Base-by-base conservation (phyloP, 2,888 invertebrate genomes). In the Hydrotaea diabolus region DNA sequence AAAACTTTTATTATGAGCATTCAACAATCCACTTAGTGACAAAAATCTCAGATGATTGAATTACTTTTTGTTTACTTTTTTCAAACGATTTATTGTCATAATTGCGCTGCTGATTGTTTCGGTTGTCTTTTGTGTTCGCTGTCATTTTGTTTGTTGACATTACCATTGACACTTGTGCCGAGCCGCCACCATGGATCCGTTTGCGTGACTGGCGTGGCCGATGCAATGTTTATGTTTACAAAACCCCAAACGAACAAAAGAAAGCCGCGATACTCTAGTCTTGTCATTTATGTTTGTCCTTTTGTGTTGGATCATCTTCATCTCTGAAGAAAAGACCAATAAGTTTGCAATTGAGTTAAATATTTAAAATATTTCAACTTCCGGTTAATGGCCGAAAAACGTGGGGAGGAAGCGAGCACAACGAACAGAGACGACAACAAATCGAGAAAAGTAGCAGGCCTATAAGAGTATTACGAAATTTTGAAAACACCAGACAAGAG, bases 81-180 rank as follows among this genome's bases (percentile, higher is more conserved):
- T 53, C 5, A 17, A 3, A 36, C 31, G 31, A 36, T 36, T 59
- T 66, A 66, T 66, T 66, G 66, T 66, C 66, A 39, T 66, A 66
- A 55, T 82, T 69, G 55, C 23, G 73, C 64, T 39, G 39, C 74
- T 57, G 74, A 31, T 75, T 77, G 49, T 31, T 31, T 31, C 31
- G 31, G 31, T 7, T 66, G 15, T 49, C 15, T 2, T 39, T 43
- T 21, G 1, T 69, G 21, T 53, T 31, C 59, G 11, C 49, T 71
- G 71, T 77, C 69, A 74, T 26, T 62, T 80, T 80, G 62, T 76
- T 46, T 76, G 72, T 79, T 76, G 66, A 79, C 72, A 74, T 73
- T 73, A 74, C 55, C 39, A 77, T 69, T 43, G 39, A 77, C 74
- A 74, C 74, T 74, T 59, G 59, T 74, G 15, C 46, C 43, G 39